A percentile compares a stretch with the other conserved stretches of the same genome.
phyloP scores from a whole-genome alignment of 2,888 invertebrate species.

The Andrena camellia region DNA sequence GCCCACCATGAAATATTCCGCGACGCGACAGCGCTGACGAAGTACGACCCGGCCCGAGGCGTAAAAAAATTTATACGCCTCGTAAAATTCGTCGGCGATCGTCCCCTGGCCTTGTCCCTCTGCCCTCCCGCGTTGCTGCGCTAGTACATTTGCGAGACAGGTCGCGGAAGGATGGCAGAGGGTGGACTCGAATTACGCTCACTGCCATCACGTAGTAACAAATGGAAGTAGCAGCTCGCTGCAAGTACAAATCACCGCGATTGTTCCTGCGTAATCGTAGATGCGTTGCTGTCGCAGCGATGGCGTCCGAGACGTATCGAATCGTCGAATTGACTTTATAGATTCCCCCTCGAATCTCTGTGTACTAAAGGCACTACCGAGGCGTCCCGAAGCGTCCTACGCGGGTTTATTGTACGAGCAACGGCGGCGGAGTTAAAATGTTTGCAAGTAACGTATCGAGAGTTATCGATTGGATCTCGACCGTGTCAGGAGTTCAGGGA shows the following conservation, averaged over 20 bases:
- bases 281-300: neutral
- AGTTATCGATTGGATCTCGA: slow-evolving; percentile 75
- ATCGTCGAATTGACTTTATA: too few relatives aligned
- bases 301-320: too few relatives aligned
- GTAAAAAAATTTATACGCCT: slow-evolving; percentile 60
- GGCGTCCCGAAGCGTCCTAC: neutral
- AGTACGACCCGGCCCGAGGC: slow-evolving; percentile 31
- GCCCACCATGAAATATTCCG: slow-evolving; percentile 50
- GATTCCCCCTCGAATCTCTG: neutral
- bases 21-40: slow-evolving; percentile 37
- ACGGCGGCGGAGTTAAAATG: slow-evolving; percentile 69
- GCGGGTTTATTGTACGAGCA: neutral
- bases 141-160: slow-evolving; percentile 22
- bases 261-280: neutral
- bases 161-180: neutral
- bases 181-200: slow-evolving; percentile 25
- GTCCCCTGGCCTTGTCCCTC: slow-evolving; percentile 18
- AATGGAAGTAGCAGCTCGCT: slow-evolving; percentile 22
- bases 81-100: slow-evolving; percentile 51
- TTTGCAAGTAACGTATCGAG: slow-evolving; percentile 73
- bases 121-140: slow-evolving; percentile 6
- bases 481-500: slow-evolving; percentile 73
- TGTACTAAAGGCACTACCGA: neutral
- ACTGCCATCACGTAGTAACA: slow-evolving; percentile 2
- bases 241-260: neutral